phyloP scores from a whole-genome alignment of 2,113 vertebrate genomes.

The Cebidichthys violaceus region DNA sequence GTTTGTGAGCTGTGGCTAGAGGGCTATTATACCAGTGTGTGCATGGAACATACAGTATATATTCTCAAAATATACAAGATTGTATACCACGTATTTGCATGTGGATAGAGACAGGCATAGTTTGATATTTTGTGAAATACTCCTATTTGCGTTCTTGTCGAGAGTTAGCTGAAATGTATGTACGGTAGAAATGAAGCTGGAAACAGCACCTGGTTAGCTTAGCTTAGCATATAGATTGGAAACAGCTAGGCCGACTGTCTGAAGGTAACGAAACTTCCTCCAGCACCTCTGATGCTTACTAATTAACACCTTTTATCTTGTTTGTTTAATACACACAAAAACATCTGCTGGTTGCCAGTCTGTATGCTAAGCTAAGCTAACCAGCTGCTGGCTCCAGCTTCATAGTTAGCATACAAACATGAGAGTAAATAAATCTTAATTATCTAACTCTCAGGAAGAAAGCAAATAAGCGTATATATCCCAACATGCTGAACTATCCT shows the following conservation, averaged over 20 bases:
- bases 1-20: conserved; percentile 11
- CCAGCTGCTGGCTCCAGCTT: background rate
- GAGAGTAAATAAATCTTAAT: background rate
- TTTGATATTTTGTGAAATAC: background rate
- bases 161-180: background rate
- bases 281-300: conserved; percentile 1
- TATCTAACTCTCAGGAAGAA: background rate
- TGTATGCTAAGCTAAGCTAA: conserved; percentile 2
- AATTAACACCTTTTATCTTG: background rate
- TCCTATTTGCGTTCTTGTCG: background rate
- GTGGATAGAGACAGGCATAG: background rate
- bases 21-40: background rate
- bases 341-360: background rate
- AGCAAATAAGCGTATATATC: background rate
- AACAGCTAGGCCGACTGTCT: background rate
- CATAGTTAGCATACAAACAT: background rate
- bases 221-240: conserved; percentile 16
- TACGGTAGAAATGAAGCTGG: background rate
- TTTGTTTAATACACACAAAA: background rate
- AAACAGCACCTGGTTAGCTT: background rate
- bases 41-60: conserved; percentile 33
- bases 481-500: background rate
- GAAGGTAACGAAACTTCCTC: background rate
- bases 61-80: background rate
- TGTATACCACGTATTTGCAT: conserved; percentile 11